Base-by-base conservation (phyloP, 2,888 invertebrate species). In the Merodon equestris region DNA sequence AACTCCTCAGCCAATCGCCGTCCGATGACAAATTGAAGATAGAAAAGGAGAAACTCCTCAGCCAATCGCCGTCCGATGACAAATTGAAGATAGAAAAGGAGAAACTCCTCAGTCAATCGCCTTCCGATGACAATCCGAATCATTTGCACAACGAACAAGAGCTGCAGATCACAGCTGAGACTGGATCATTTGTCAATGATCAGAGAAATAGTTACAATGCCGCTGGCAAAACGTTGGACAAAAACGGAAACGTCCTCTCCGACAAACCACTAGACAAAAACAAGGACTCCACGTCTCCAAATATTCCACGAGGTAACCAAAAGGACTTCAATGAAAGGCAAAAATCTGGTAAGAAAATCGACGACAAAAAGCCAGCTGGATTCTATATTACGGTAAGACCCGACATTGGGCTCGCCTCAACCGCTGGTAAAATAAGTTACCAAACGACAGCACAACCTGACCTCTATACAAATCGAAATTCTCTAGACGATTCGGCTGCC, bases 91-190 rank as follows among this genome's bases (percentile, higher is more conserved):
- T 42, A 27, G 57, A 58, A 42, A 74, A 67, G 17, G 58, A 68
- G 0, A 38, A 50, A 4, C 10, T 66, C 0, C 12, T 57, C 4
- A 14, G 47, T 2, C 34, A 51, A 14, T 36, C 67, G 86, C 71
- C 89, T 88, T n/a, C 83, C 89, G 1, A 90, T 88, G 54, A 68
- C 34, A 36, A 47, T 10, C 27, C 57, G 10, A 45, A 42, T 0
- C 40, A 61, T 10, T 56, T 48, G 10, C 54, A 53, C 5, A 79
- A 79, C 9, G 79, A 79, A 1, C 68, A 58, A 74, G 94, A 95
- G 87, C 91, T 91, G 85, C 94, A 94, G 86, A 91, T 93, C 1
- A 91, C 93, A 0, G 94, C 95, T 9, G 95, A 95, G 87, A 93
- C 93, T 7, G 93, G 94, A 0, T 94, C 95, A 0, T 95, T 95